Conservation (phyloP, 2,888 invertebrate species). For the Alcis repandata region DNA sequence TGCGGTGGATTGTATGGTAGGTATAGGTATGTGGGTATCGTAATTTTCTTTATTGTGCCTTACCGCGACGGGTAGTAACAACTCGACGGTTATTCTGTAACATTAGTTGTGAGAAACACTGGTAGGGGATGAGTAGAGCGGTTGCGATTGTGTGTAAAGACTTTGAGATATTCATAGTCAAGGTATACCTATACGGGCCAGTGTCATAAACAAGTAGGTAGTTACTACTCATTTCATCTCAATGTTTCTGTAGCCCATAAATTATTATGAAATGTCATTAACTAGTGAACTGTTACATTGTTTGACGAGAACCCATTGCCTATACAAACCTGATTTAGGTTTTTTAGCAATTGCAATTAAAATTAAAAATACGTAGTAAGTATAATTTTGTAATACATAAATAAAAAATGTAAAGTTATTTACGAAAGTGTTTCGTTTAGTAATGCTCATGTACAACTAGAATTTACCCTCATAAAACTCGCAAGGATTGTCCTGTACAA, state of each 20-base stretch:
- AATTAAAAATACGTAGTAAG: too few relatives aligned
- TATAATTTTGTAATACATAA: too few relatives aligned
- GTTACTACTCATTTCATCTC: too few relatives aligned
- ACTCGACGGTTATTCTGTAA: conserved; percentile 61
- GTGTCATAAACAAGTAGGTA: background rate
- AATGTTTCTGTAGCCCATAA: too few relatives aligned
- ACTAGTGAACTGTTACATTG: too few relatives aligned
- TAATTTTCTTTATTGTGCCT: conserved; percentile 77
- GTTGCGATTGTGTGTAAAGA: background rate
- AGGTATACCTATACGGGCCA: background rate
- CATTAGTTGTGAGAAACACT: background rate
- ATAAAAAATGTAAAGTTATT: too few relatives aligned
- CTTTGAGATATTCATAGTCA: too few relatives aligned
- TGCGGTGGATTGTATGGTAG: conserved; percentile 37
- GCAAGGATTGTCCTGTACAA: background rate
- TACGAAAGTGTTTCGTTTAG: too few relatives aligned
- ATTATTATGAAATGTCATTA: too few relatives aligned
- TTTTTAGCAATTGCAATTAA: too few relatives aligned
- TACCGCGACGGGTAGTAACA: conserved; percentile 69
- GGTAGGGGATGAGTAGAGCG: background rate
- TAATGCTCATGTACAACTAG: background rate
- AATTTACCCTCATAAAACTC: background rate
- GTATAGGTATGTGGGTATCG: conserved; percentile 64
- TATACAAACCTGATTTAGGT: too few relatives aligned
- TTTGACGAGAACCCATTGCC: too few relatives aligned